Base-by-base conservation (phyloP, 2,888 invertebrate genomes). In the Netelia inedita region DNA sequence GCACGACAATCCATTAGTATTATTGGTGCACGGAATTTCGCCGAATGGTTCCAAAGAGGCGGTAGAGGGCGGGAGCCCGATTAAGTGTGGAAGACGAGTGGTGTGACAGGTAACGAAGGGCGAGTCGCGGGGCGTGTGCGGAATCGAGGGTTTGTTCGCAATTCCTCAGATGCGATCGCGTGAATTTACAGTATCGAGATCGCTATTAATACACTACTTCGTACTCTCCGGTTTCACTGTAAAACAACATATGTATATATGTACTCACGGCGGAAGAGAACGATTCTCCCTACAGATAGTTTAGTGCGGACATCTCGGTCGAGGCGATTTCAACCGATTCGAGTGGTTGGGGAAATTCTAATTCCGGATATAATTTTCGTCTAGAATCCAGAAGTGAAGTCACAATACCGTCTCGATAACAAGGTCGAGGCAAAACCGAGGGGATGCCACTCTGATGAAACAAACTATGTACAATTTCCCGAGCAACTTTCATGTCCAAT, bases 301-400 rank as follows among this genome's bases (percentile, higher is more conserved):
- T 19, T 19, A 16, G 19, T 19, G 19, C 19, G 10, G 19, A 21
- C 16, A 6, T 57, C 57, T 28, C 3, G 8, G 35, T 71, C 28
- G 23, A 16, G 59, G 10, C 59, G 5, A 59, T 59, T 59, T 35
- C 46, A 28, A 61, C 19, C 16, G 69, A n/a, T 2, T 23, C 19
- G 43, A 46, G 50, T 74, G 2, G 57, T 11, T 41, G n/a, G 35
- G 71, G 43, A 83, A 73, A 81, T 88, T 90, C 85, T 87, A 89
- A 91, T 90, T 89, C 87, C 79, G 85, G 86, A 88, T 88, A 88
- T 87, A 82, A 87, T 79, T 81, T 79, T 73, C 69, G 81, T 59
- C 59, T 63, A 79, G 75, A 19, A 80, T 78, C 71, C 41, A 71
- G 50, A 68, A 14, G 43, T 59, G n/a, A 41, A 28, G 63, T 74